Conservation (phyloP, 2,113 vertebrate species). For the Eudyptes chrysolophus region DNA sequence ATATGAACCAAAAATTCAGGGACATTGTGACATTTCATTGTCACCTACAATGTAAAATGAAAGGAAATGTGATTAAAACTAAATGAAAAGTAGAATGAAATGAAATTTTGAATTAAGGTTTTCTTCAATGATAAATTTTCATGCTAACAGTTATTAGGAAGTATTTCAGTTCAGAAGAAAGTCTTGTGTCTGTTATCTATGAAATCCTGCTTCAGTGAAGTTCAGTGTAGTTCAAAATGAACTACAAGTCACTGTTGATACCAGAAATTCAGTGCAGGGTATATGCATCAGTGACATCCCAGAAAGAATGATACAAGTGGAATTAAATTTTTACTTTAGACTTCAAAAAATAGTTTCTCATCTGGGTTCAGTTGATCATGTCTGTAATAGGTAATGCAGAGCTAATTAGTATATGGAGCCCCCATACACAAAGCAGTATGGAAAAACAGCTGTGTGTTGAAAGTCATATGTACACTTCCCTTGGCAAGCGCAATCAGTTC, state of each 20-base stretch:
- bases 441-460: neutral
- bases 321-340: neutral
- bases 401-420: neutral
- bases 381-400: neutral
- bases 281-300: neutral
- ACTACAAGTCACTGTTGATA: neutral
- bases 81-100: neutral
- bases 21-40: neutral
- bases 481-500: neutral
- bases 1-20: neutral
- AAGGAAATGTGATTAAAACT: neutral
- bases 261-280: neutral
- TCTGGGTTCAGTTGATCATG: neutral
- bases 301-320: neutral
- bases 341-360: neutral
- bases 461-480: neutral
- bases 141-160: neutral
- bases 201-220: neutral
- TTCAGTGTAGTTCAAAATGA: neutral
- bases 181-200: neutral
- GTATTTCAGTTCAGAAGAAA: neutral
- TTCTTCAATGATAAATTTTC: neutral
- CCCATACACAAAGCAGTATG: neutral
- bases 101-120: neutral
- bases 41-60: neutral